Evolutionary conservation across 2,113 vertebrate species (phyloP).

Genomic region (Indicator indicator): DNA sequence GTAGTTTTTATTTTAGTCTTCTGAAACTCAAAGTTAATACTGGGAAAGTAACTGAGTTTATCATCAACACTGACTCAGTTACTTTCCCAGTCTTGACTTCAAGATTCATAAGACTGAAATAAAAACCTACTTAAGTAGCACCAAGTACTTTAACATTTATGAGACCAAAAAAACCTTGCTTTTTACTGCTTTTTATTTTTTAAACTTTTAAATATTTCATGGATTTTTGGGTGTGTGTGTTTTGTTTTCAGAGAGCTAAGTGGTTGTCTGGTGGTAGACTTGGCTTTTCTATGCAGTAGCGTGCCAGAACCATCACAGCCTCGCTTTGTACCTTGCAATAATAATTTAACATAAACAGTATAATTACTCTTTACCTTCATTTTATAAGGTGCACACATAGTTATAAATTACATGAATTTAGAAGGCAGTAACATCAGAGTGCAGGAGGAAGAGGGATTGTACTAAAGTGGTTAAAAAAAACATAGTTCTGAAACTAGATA

Average conservation of each 20-base stretch:
- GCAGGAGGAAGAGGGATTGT: neutral
- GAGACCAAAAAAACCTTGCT: neutral
- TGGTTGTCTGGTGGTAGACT: neutral
- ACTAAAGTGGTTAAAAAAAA: neutral
- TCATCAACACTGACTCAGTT: no score
- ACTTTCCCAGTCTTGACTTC: neutral
- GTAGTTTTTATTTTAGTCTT: neutral
- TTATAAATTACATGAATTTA: slow-evolving; percentile 25
- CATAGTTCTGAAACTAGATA: neutral
- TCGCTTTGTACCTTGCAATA: slow-evolving; percentile 22
- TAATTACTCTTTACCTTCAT: slow-evolving; percentile 44
- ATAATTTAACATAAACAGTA: slow-evolving; percentile 25
- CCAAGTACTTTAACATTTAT: neutral
- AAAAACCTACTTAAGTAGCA: neutral
- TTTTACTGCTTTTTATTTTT: neutral
- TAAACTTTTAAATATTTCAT: neutral
- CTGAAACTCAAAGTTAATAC: neutral
- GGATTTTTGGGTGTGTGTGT: neutral
- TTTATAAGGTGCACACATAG: neutral
- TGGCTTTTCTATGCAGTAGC: neutral
- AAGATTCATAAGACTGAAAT: neutral
- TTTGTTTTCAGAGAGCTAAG: neutral
- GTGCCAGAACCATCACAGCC: neutral
- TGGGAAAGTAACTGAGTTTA: no score
- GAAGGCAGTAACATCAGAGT: neutral